Evolutionary conservation across 1,140 invertebrate species (phyloP).

Genomic region (Diabrotica undecimpunctata): DNA sequence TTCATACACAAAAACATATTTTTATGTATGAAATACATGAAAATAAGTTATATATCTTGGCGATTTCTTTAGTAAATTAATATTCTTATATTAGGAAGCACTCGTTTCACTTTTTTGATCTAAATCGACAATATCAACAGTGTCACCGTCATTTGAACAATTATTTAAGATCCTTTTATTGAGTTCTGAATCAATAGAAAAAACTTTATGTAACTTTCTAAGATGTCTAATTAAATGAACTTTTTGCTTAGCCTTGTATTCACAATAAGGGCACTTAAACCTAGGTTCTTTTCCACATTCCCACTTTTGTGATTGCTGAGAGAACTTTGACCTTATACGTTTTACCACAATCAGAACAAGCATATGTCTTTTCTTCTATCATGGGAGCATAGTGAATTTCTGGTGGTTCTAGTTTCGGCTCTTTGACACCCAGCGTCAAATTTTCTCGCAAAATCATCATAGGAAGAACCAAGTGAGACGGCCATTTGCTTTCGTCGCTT

Average conservation of each 20-base stretch:
- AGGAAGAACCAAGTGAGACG: slow-evolving; percentile 10
- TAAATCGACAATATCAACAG: not conserved
- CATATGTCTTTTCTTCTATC: slow-evolving; percentile 39
- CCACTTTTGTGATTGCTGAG: slow-evolving; percentile 78
- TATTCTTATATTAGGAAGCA: not conserved
- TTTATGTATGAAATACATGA: too few relatives aligned
- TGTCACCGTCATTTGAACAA: not conserved
- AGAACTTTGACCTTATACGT: slow-evolving; percentile 56
- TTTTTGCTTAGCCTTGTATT: slow-evolving; percentile 77
- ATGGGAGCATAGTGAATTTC: not conserved
- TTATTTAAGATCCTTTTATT: not conserved
- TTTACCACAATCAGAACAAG: slow-evolving; percentile 39
- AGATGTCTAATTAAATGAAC: slow-evolving; percentile 75
- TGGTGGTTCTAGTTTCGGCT: not conserved
- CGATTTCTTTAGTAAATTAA: too few relatives aligned
- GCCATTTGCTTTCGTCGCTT: not conserved
- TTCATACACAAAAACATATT: too few relatives aligned
- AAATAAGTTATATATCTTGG: too few relatives aligned
- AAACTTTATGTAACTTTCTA: slow-evolving; percentile 24
- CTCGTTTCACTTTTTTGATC: not conserved
- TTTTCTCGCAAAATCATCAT: slow-evolving; percentile 10
- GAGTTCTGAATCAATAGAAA: not conserved
- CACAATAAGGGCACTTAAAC: slow-evolving; percentile 78
- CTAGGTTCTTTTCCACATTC: slow-evolving; percentile 81
- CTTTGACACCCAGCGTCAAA: not conserved